phyloP scores from a whole-genome alignment of 2,888 invertebrate species.

The Pachycephus smyrnensis region DNA sequence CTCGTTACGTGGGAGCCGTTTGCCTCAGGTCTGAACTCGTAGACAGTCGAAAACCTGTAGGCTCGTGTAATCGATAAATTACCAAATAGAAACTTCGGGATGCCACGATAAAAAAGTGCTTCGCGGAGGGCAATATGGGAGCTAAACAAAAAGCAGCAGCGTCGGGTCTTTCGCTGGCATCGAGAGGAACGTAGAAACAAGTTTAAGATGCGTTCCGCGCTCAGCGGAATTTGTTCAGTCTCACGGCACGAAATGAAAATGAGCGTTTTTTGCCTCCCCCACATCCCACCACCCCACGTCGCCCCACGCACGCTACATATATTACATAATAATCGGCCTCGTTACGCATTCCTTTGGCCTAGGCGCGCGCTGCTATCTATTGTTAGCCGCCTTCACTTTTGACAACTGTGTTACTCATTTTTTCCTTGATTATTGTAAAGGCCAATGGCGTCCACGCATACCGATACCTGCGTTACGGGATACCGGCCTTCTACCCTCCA shows the following conservation, averaged over 20 bases:
- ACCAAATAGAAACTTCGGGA: neutral
- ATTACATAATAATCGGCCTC: conserved; percentile 22
- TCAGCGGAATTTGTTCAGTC: conserved; percentile 5
- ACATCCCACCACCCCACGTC: no score
- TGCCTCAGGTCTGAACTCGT: no score
- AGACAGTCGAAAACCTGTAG: no score
- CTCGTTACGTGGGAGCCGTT: no score
- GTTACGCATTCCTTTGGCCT: conserved; percentile 22
- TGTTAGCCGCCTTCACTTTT: conserved; percentile 20
- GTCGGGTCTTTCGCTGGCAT: neutral
- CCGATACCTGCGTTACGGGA: no score
- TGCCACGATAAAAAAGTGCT: neutral
- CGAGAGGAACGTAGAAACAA: neutral
- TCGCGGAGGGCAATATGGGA: neutral
- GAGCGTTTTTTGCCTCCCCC: conserved; percentile 4
- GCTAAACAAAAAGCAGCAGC: neutral
- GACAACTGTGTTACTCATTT: conserved; percentile 23
- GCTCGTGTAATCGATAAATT: conserved; percentile 1
- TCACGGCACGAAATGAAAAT: conserved; percentile 7
- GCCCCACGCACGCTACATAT: conserved; percentile 15
- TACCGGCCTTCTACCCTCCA: neutral
- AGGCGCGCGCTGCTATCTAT: conserved; percentile 16
- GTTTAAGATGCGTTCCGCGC: conserved; percentile 5
- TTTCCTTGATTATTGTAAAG: neutral
- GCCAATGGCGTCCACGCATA: no score